These are phyloP conservation scores for Bradypodion pumilum DNA, from an alignment of 2,797 vertebrate genomes.

Conservation along the genomic window DNA sequence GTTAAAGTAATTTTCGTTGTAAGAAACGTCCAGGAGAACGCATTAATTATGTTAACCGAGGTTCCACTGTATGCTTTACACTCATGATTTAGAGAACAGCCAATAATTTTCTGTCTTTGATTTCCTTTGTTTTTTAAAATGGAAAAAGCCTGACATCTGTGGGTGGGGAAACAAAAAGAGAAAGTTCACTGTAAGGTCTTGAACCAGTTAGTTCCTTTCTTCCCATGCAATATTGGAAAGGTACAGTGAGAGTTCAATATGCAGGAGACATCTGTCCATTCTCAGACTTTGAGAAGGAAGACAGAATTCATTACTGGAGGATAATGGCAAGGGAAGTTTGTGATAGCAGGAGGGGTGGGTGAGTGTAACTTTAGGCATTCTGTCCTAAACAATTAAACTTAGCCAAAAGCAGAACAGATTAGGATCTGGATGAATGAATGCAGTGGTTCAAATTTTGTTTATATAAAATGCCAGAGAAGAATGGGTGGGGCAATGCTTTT, in stretches of 20 bases:
- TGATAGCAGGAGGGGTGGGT: too few species aligned
- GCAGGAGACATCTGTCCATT: not conserved
- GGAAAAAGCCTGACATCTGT: not conserved
- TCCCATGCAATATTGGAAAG: not conserved
- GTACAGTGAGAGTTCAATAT: not conserved
- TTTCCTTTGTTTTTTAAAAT: not conserved
- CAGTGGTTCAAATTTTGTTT: not conserved
- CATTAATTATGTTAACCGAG: too few species aligned
- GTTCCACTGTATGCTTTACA: not conserved
- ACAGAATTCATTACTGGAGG: not conserved
- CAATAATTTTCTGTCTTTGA: too few species aligned
- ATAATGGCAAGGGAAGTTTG: not conserved
- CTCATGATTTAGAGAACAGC: not conserved
- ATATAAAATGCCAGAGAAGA: not conserved
- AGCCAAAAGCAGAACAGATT: not conserved
- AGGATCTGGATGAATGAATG: not conserved
- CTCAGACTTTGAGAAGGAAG: not conserved
- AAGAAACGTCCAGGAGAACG: too few species aligned
- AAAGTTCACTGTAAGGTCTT: not conserved
- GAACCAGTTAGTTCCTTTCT: not conserved
- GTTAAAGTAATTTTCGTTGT: too few species aligned
- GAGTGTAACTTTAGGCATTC: too few species aligned
- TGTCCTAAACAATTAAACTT: not conserved
- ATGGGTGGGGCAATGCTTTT: not conserved
- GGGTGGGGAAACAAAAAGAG: too few species aligned